Conservation (phyloP, 1,140 invertebrate genomes). For the Sipha flava region DNA sequence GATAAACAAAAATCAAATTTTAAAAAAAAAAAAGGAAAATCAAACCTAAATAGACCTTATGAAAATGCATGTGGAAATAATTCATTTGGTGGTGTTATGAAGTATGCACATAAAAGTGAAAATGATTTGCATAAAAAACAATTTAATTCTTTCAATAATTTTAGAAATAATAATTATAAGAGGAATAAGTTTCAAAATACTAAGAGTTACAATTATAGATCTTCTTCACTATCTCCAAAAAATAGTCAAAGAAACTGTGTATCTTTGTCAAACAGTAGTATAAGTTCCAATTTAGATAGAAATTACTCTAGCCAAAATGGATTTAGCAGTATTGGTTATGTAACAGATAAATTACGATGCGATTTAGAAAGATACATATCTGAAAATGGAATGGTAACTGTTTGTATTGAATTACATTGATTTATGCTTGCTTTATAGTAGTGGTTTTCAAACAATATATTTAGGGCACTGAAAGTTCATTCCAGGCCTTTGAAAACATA, state of each 20-base stretch:
- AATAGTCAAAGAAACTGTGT: neutral
- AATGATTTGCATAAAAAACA: too few species aligned
- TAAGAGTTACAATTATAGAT: neutral
- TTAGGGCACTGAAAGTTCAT: too few species aligned
- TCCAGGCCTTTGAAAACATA: too few species aligned
- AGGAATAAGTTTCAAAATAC: neutral
- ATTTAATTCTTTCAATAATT: too few species aligned
- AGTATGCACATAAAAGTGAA: too few species aligned
- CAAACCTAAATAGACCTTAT: neutral
- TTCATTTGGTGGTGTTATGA: too few species aligned
- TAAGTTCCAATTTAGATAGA: neutral
- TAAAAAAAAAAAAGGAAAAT: neutral
- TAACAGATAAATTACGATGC: neutral
- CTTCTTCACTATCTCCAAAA: too few species aligned
- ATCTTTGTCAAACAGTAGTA: neutral
- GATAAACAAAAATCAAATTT: neutral
- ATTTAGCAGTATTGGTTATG: neutral
- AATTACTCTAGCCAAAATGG: neutral
- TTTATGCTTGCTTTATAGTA: too few species aligned
- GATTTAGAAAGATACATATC: neutral
- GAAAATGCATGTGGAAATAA: neutral
- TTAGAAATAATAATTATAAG: neutral
- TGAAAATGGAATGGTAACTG: neutral
- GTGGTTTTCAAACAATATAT: too few species aligned
- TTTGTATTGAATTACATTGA: too few species aligned